A percentile compares a stretch with the other conserved stretches of the same genome.
Evolutionary conservation across 2,888 invertebrate genomes (phyloP).

Genomic region (Drosophila formosana): DNA sequence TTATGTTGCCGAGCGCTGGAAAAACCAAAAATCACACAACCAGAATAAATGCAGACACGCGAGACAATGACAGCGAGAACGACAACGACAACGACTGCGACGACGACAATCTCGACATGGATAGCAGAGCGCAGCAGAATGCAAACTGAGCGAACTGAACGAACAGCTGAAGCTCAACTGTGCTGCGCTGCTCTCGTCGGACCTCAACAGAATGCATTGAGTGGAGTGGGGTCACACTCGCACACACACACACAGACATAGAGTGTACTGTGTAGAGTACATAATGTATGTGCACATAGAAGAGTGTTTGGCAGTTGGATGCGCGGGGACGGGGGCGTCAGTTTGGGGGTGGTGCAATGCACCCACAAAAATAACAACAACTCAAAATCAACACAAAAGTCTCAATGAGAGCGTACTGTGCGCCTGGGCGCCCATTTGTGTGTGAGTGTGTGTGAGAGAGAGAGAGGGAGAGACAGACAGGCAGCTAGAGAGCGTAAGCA

Average conservation of each 20-base stretch:
- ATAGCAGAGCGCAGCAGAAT: conserved; percentile 74
- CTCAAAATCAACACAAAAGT: conserved; percentile 47
- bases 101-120: conserved; percentile 57
- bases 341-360: conserved; percentile 65
- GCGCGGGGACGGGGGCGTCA: conserved; percentile 58
- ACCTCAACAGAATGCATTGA: conserved; percentile 44
- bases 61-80: conserved; percentile 53
- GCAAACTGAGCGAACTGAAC: conserved; percentile 54
- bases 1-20: conserved; percentile 53
- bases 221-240: conserved; percentile 53
- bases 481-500: conserved; percentile 27
- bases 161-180: conserved; percentile 62
- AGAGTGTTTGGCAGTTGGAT: conserved; percentile 41
- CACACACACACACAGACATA: conserved; percentile 16
- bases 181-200: conserved; percentile 39
- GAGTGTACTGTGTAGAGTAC: conserved; percentile 12
- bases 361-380: conserved; percentile 66
- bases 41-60: conserved; percentile 74
- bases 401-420: conserved; percentile 59
- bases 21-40: conserved; percentile 63
- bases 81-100: conserved; percentile 37
- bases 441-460: conserved; percentile 6
- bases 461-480: conserved; percentile 10
- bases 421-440: neutral
- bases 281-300: conserved; percentile 14